A percentile compares a stretch with the other conserved stretches of the same genome.
phyloP scores from a whole-genome alignment of 2,113 vertebrate genomes.

The Periophthalmus modestus region DNA sequence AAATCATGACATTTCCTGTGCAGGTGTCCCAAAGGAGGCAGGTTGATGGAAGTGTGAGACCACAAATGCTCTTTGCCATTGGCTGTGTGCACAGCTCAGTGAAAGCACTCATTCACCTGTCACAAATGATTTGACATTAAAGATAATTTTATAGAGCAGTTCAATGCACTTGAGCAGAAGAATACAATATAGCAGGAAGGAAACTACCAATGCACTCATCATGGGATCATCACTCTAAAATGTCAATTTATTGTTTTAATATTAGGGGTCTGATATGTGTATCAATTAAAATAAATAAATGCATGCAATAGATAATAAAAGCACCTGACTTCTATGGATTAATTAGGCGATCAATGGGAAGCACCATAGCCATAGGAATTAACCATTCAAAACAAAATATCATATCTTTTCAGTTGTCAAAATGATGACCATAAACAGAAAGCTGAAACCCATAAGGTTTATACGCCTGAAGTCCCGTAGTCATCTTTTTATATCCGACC shows the following conservation, averaged over 20 bases:
- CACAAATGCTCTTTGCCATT: constrained; percentile 13
- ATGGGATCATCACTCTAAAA: constrained; percentile 7
- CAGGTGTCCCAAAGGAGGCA: not conserved
- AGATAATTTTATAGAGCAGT: constrained; percentile 23
- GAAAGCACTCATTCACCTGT: constrained; percentile 28
- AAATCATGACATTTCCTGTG: constrained; percentile 41
- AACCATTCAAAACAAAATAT: too few species aligned
- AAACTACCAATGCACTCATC: not conserved
- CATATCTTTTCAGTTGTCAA: too few species aligned
- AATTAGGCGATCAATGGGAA: too few species aligned
- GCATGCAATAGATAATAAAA: not conserved
- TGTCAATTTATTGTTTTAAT: not conserved
- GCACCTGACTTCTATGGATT: not conserved
- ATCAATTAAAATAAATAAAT: not conserved
- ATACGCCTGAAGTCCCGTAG: not conserved
- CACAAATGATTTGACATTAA: constrained; percentile 51
- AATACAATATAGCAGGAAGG: not conserved
- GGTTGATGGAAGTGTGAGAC: not conserved
- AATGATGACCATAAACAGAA: not conserved
- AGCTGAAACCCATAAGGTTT: not conserved
- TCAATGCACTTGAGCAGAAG: constrained; percentile 16
- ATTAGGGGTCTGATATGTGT: not conserved
- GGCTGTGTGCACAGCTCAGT: constrained; percentile 24
- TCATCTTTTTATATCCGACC: not conserved
- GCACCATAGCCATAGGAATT: too few species aligned